Evolutionary conservation across 2,888 invertebrate species (phyloP), one percentile per base, ranked within the genome.

Genomic region (Synanthedon vespiformis): DNA sequence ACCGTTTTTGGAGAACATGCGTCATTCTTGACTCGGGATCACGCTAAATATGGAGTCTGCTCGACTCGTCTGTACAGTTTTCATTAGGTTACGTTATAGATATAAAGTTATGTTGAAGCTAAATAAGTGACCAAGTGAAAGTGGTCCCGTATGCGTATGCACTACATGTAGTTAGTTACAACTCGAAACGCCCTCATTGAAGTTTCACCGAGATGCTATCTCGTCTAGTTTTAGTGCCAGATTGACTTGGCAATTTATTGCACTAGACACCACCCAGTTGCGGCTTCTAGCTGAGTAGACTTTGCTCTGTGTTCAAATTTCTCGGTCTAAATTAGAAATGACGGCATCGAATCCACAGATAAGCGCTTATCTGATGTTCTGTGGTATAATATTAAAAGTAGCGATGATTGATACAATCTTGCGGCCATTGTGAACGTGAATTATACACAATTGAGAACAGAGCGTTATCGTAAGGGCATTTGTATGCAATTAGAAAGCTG

Each of bases 121-220:
- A 67, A 64, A 70, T 70, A 63, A 62, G 63, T 65, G 56, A 62
- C 57, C 58, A 68, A 18, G 79, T 74, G 80, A 83, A 82, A 82
- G 80, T 75, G 62, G 75, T 71, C 65, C 57, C 59, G 67, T 72
- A 68, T 68, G 61, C 66, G 67, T 72, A 68, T 68, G 61, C 66
- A 65, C 62, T 47, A 22, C 51, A 41, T 14, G 40, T 34, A 50
- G 34, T 27, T 50, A 34, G n/a, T 22, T 34, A 34, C 14, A 40
- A 62, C 58, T 65, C 63, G 58, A 64, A 70, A 65, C 67, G 72
- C 69, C 72, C 72, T 72, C 67, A 62, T 67, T 67, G 64, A 68
- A 74, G 75, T 83, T 82, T 81, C 79, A 74, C 79, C 64, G 60
- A 65, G 76, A 76, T 73, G 62, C 64, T 67, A 78, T 79, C 77